Conservation (phyloP, 2,888 invertebrate genomes). For the Notodonta ziczac region DNA sequence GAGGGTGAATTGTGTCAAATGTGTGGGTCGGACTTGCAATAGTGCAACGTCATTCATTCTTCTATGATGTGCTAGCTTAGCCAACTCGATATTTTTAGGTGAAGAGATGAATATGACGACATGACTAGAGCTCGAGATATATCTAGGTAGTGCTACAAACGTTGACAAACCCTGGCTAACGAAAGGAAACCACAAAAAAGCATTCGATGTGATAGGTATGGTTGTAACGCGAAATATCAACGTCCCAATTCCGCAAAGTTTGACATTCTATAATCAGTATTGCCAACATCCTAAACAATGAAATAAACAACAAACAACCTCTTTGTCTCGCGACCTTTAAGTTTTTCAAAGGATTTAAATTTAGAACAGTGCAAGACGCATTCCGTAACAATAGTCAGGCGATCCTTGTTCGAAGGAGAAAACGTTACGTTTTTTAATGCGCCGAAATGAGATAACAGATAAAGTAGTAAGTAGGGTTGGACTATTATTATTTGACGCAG, state of each 20-base stretch:
- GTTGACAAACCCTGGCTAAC: no score
- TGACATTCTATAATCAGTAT: background rate
- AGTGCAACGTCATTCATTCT: background rate
- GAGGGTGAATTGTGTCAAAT: background rate
- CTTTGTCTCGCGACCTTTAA: conserved; percentile 28
- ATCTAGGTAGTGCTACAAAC: no score
- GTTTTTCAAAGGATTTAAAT: conserved; percentile 33
- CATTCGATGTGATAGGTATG: no score
- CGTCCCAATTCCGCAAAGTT: background rate
- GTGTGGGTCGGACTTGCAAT: background rate
- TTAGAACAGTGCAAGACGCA: conserved; percentile 29
- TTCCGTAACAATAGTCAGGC: conserved; percentile 26
- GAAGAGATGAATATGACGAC: background rate
- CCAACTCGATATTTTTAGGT: background rate
- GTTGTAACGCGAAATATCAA: no score
- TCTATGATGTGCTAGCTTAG: background rate
- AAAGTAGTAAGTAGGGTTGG: conserved; percentile 24
- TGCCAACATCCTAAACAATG: conserved; percentile 12
- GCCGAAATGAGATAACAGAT: conserved; percentile 21
- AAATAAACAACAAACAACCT: conserved; percentile 11
- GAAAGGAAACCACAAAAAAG: no score
- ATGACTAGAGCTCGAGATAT: background rate
- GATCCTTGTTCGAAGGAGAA: conserved; percentile 26
- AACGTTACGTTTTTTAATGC: conserved; percentile 12
- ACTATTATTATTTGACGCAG: conserved; percentile 21